Evolutionary conservation across 2,888 invertebrate species (phyloP).

Genomic region (Calliphora vomitoria): DNA sequence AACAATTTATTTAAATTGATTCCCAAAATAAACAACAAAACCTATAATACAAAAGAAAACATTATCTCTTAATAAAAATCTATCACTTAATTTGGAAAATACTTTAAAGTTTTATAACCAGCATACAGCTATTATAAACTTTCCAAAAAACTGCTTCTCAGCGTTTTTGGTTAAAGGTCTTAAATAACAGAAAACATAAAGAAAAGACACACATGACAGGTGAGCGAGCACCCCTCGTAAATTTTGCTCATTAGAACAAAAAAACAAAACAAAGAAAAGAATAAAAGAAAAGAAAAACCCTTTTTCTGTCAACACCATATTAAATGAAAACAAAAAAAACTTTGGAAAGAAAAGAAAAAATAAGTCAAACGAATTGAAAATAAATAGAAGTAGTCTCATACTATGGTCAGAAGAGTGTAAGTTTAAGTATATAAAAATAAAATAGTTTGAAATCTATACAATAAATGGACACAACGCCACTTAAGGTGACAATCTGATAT

Average conservation of each 20-base stretch:
- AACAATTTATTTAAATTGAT: constrained; percentile 29
- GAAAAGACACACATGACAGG: constrained; percentile 58
- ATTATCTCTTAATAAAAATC: constrained; percentile 58
- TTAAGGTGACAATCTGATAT: constrained; percentile 76
- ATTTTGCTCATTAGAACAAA: constrained; percentile 68
- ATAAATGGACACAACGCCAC: constrained; percentile 71
- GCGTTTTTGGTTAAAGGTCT: constrained; percentile 11
- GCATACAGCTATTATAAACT: constrained; percentile 2
- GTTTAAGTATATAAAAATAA: constrained; percentile 5
- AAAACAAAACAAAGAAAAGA: constrained; percentile 28
- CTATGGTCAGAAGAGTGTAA: constrained; percentile 7
- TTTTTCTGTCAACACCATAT: constrained; percentile 45
- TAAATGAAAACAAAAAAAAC: not conserved
- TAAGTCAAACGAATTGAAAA: constrained; percentile 33
- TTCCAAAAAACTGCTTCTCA: constrained; percentile 39
- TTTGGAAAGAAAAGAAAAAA: not conserved
- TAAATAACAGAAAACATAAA: constrained; percentile 26
- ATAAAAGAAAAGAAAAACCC: constrained; percentile 49
- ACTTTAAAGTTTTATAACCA: constrained; percentile 6
- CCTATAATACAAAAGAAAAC: constrained; percentile 8
- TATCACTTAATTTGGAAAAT: constrained; percentile 66
- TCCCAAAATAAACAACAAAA: not conserved
- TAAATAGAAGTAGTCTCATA: constrained; percentile 23
- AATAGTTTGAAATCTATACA: constrained; percentile 69
- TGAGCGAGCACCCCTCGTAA: constrained; percentile 68